Conservation (phyloP, 2,797 vertebrate genomes). For the Cichlasoma orientale region DNA sequence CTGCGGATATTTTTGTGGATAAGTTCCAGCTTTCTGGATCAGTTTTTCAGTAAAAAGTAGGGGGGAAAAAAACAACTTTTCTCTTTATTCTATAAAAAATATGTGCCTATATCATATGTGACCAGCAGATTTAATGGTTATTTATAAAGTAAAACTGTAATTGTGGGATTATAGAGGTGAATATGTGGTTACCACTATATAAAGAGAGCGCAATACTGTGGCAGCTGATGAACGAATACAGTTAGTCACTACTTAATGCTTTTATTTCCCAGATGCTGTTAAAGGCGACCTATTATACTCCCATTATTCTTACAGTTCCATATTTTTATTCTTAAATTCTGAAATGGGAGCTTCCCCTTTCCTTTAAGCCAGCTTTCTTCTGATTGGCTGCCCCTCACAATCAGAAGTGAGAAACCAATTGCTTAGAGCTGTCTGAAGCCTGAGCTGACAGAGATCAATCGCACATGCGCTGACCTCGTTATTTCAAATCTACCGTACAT, state of each 20-base stretch:
- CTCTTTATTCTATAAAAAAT: background rate
- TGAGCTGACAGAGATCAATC: background rate
- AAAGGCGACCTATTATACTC: background rate
- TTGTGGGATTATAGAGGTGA: background rate
- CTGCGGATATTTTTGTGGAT: background rate
- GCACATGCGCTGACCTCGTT: background rate
- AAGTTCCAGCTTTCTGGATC: background rate
- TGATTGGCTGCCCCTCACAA: background rate
- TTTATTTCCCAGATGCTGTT: background rate
- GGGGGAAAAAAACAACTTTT: background rate
- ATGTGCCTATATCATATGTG: background rate
- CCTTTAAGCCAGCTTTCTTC: background rate
- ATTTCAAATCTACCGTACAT: background rate
- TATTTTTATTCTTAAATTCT: background rate
- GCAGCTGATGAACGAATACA: background rate
- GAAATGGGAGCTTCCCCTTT: background rate
- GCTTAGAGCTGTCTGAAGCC: background rate
- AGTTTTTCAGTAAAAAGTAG: background rate
- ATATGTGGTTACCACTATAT: background rate
- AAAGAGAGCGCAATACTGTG: too few relatives aligned
- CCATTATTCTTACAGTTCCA: background rate
- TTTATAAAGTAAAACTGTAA: background rate
- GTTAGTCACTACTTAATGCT: background rate
- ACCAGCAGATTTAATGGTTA: background rate
- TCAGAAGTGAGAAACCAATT: background rate